Base-by-base conservation (phyloP, 2,113 vertebrate genomes). In the Syrrhaptes paradoxus region DNA sequence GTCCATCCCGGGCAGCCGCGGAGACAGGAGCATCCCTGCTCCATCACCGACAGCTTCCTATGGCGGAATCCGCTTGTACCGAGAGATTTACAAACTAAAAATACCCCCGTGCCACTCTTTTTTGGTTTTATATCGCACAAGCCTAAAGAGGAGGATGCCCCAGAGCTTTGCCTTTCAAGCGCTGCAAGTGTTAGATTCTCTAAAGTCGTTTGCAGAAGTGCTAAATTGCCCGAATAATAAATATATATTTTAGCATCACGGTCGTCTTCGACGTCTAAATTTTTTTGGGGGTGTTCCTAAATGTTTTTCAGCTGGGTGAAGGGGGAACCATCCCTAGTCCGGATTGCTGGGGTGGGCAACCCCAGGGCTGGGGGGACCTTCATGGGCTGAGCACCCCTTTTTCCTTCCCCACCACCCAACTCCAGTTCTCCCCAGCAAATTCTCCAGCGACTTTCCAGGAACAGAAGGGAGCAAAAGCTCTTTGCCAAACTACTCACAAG, bases 401-500 rank as follows among this genome's bases (percentile, higher is more conserved):
- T 9, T 63, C n/a, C 67, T 88, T 86, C 38, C 79, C 68, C 5
- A 62, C 32, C 29, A 51, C 41, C 34, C 45, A 20, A 38, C 1
- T 51, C 75, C 70, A 11, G 28, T 1, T 77, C 55, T 71, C 43
- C 55, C 75, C 90, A 41, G 58, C 66, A n/a, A 88, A 85, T 13
- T 13, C 52, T 71, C 25, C 81, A 55, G 84, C 66, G 78, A 54
- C 94, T 94, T 93, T 85, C 72, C 92, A 81, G 92, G 59, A 91
- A 68, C 49, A 45, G 75, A 72, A 71, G 51, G 46, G 26, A 75
- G 65, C 82, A 87, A 32, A 73, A 81, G 9, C 45, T 67, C 91
- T 89, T 91, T 91, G 95, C 91, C 95, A 96, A 97, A 85, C 65
- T 25, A 45, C 71, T 77, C 76, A 55, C 87, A 0, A 91, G 75